phyloP scores from a whole-genome alignment of 2,888 invertebrate species.

The Cheilosia vernalis region DNA sequence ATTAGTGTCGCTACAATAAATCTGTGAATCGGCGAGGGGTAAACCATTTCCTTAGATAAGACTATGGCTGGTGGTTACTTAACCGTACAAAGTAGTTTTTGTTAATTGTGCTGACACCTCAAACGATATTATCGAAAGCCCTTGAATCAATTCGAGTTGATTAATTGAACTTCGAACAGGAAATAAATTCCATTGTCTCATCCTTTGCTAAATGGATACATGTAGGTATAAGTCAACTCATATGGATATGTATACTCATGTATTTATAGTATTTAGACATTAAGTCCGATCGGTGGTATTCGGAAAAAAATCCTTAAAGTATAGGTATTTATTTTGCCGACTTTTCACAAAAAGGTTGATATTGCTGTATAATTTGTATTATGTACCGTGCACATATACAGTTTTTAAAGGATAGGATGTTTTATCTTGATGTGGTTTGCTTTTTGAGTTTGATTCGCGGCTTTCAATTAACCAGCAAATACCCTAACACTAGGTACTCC shows the following conservation, averaged over 20 bases:
- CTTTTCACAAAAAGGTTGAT: background rate
- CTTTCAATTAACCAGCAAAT: constrained; percentile 18
- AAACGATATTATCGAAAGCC: constrained; percentile 45
- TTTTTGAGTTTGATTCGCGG: constrained; percentile 15
- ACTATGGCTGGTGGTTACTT: constrained; percentile 30
- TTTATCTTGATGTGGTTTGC: constrained; percentile 22
- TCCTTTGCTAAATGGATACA: background rate
- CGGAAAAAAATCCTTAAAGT: too few species aligned
- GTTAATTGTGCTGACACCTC: constrained; percentile 61
- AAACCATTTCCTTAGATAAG: constrained; percentile 51
- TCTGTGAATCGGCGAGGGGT: constrained; percentile 41
- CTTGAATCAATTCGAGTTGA: constrained; percentile 35
- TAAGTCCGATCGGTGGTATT: too few species aligned
- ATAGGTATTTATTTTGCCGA: too few species aligned
- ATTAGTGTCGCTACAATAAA: constrained; percentile 69
- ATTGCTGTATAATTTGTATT: background rate
- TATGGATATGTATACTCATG: background rate
- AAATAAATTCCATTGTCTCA: background rate
- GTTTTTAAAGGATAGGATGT: background rate
- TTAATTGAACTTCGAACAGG: constrained; percentile 43
- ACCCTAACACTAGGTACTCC: constrained; percentile 3
- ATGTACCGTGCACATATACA: too few species aligned
- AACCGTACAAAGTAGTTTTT: constrained; percentile 48
- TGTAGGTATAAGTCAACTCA: background rate
- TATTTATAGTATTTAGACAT: too few species aligned